Evolutionary conservation across 2,888 invertebrate genomes (phyloP).

Genomic region (Oconnorella tubifera): DNA sequence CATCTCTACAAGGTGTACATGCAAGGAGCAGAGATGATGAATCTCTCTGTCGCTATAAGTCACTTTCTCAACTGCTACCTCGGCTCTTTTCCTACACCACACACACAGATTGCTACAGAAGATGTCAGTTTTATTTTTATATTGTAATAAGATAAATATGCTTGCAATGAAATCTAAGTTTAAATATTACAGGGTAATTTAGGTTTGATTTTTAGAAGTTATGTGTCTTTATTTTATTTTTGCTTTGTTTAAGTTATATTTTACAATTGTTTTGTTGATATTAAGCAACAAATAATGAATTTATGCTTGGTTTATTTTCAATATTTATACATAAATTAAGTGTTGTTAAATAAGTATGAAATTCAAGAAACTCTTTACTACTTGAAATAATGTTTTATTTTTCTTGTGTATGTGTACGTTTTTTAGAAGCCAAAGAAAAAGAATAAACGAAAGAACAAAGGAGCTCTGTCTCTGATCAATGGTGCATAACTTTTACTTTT

Average conservation of each 20-base stretch:
- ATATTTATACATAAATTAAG: no score
- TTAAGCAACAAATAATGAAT: no score
- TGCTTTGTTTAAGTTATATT: neutral
- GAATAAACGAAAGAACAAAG: slow-evolving; percentile 62
- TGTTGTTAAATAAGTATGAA: no score
- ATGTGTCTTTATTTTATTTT: neutral
- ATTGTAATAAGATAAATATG: no score
- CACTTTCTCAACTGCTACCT: slow-evolving; percentile 95
- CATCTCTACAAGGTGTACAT: slow-evolving; percentile 87
- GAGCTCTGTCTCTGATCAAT: slow-evolving; percentile 7
- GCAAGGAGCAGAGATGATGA: slow-evolving; percentile 87
- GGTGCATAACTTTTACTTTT: no score
- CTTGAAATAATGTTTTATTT: no score
- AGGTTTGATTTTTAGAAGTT: no score
- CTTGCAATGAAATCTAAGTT: no score
- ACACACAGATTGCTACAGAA: slow-evolving; percentile 67
- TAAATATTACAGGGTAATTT: no score
- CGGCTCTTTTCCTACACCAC: slow-evolving; percentile 70
- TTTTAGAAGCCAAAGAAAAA: slow-evolving; percentile 58
- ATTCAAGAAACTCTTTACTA: no score
- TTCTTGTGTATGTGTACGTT: no score
- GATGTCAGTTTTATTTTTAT: slow-evolving; percentile 60
- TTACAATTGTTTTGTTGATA: slow-evolving; percentile 6
- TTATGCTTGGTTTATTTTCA: no score
- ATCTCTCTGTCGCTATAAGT: slow-evolving; percentile 81